Evolutionary conservation across 2,113 vertebrate genomes (phyloP), one percentile per base, ranked within the genome.

Genomic region (Thymallus thymallus): DNA sequence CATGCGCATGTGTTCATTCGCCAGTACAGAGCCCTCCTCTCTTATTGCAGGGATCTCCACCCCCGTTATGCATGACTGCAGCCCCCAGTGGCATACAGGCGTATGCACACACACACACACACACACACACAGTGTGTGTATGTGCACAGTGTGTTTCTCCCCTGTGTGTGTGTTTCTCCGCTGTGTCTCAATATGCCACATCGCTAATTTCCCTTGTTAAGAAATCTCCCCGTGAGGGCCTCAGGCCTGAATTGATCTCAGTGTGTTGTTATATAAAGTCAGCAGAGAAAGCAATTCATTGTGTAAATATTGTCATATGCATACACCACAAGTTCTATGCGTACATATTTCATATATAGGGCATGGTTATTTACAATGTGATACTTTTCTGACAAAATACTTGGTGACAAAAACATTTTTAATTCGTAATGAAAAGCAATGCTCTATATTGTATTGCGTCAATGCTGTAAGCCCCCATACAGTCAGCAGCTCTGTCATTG

Each of bases 401-500:
- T 41, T 41, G 2, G 35, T 16, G 12, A 41, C 9, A 41, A 41
- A 3, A 12, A 41, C 35, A 41, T 41, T 10, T 41, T 41, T 2
- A 10, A 41, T 41, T 86, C 88, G 84, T 89, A 87, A 89, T 87
- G 86, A 75, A 87, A 84, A 80, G 76, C 75, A 78, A 69, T 74
- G n/a, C 56, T 77, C 77, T 60, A 18, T 82, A 90, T 41, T 85
- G 82, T 87, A 88, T 80, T 83, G 80, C 84, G 74, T 80, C 35
- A 70, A 78, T 24, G 12, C 75, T 83, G 82, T 78, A 72, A 83
- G 68, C 69, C 80, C 86, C 83, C 9, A 41, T 78, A 76, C 82
- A 86, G 80, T 83, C 83, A 74, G 86, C 83, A 74, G 86, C 83
- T 85, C 77, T 84, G 80, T 88, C 80, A 73, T 76, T 86, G 76